phyloP scores from a whole-genome alignment of 2,113 vertebrate species.

The Corapipo altera region DNA sequence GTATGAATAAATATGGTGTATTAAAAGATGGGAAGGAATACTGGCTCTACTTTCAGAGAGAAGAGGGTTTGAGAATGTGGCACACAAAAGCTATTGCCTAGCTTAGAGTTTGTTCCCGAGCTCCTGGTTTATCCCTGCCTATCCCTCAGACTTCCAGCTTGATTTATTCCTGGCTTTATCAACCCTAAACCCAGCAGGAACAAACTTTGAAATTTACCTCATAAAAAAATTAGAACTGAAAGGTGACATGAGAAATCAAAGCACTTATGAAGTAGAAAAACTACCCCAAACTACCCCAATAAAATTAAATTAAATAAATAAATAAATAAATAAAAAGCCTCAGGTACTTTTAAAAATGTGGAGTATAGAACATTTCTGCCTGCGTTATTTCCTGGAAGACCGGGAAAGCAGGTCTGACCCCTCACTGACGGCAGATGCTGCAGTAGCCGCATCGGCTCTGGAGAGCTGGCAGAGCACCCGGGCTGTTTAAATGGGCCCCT shows the following conservation, averaged over 20 bases:
- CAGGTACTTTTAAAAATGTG: not conserved
- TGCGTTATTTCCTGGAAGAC: not conserved
- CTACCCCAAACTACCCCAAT: not conserved
- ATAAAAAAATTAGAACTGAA: not conserved
- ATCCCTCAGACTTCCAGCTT: not conserved
- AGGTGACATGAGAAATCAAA: not conserved
- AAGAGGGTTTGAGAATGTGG: not conserved
- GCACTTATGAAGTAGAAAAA: not conserved
- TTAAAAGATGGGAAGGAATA: not conserved
- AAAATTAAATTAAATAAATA: not conserved
- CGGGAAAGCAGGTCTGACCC: not conserved
- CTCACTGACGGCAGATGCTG: not conserved
- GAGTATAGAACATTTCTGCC: no score
- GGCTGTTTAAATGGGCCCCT: not conserved
- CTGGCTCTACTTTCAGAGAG: not conserved
- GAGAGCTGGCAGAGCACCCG: no score
- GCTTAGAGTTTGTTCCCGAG: not conserved
- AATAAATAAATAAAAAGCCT: fast-evolving
- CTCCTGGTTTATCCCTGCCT: not conserved
- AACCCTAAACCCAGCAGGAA: not conserved
- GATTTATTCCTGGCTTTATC: not conserved
- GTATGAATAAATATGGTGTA: not conserved
- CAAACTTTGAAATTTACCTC: not conserved
- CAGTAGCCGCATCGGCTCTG: not conserved
- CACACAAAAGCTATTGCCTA: not conserved